These are phyloP conservation scores for Zaprionus gabonicus DNA, from an alignment of 1,140 invertebrate genomes.

Conservation along the genomic window DNA sequence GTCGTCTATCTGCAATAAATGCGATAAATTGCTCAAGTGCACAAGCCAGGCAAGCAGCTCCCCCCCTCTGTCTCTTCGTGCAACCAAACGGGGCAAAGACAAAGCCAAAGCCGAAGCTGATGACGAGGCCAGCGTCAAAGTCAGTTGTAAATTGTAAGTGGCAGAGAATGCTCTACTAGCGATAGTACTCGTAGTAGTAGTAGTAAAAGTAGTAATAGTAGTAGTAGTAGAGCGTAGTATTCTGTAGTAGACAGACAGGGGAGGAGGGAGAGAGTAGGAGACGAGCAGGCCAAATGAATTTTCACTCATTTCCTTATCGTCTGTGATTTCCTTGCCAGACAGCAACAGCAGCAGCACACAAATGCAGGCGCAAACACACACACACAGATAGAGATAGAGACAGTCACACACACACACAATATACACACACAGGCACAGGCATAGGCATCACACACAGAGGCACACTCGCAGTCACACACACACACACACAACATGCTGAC, in stretches of 20 bases:
- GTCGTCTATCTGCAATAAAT: slow-evolving; percentile 53
- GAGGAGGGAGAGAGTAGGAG: no score
- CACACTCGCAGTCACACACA: slow-evolving; percentile 7
- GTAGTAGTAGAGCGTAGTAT: slow-evolving; percentile 18
- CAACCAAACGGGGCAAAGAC: not conserved
- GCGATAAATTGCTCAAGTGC: slow-evolving; percentile 78
- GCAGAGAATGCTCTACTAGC: not conserved
- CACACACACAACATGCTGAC: slow-evolving; percentile 44
- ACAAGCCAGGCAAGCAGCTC: slow-evolving; percentile 6
- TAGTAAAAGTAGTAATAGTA: slow-evolving; percentile 7
- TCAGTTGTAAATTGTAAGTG: slow-evolving; percentile 33
- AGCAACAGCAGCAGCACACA: slow-evolving; percentile 33
- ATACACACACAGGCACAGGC: slow-evolving; percentile 24
- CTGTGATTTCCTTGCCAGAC: slow-evolving; percentile 82
- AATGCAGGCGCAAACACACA: slow-evolving; percentile 34
- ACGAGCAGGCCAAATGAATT: slow-evolving; percentile 66
- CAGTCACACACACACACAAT: not conserved
- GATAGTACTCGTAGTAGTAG: slow-evolving; percentile 18
- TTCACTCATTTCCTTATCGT: slow-evolving; percentile 83
- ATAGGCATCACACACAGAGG: slow-evolving; percentile 25
- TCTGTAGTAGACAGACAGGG: slow-evolving; percentile 13
- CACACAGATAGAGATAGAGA: not conserved
- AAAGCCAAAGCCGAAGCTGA: slow-evolving; percentile 18
- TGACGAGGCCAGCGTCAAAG: slow-evolving; percentile 13
- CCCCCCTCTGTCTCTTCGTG: not conserved